A percentile compares a stretch with the other conserved stretches of the same genome.
Conservation (phyloP, 2,888 invertebrate species). For the Blomia tropicalis region DNA sequence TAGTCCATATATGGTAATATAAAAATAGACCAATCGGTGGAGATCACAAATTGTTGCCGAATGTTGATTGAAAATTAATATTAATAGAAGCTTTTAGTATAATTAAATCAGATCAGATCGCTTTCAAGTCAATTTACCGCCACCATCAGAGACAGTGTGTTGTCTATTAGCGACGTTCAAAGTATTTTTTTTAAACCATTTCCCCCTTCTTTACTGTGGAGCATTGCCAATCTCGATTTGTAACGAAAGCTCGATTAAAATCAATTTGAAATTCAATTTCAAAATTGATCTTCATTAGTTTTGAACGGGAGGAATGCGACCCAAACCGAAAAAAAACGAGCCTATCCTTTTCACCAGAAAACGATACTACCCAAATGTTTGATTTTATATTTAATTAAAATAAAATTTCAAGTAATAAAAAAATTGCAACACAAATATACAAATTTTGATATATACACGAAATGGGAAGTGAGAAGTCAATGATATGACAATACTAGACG, state of each 20-base stretch:
- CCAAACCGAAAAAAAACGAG: too few species aligned
- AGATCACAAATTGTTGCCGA: conserved; percentile 2
- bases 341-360: not conserved
- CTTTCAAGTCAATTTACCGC: not conserved
- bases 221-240: not conserved
- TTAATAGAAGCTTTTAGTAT: conserved; percentile 15
- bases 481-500: too few species aligned
- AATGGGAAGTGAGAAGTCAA: too few species aligned
- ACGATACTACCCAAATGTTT: not conserved
- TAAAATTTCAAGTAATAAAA: not conserved
- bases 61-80: conserved; percentile 14
- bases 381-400: conserved; percentile 4
- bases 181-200: not conserved
- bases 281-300: conserved; percentile 1
- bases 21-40: not conserved
- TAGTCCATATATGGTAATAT: not conserved
- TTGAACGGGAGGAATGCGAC: too few species aligned
- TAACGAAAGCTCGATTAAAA: not conserved
- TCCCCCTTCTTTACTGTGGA: not conserved
- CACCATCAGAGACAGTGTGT: not conserved
- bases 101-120: conserved; percentile 15
- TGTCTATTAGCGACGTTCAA: not conserved
- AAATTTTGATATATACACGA: too few species aligned
- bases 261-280: conserved; percentile 8
- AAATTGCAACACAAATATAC: not conserved